These are phyloP conservation scores for Latrodectus hesperus DNA, from an alignment of 2,888 invertebrate genomes.

Conservation along the genomic window DNA sequence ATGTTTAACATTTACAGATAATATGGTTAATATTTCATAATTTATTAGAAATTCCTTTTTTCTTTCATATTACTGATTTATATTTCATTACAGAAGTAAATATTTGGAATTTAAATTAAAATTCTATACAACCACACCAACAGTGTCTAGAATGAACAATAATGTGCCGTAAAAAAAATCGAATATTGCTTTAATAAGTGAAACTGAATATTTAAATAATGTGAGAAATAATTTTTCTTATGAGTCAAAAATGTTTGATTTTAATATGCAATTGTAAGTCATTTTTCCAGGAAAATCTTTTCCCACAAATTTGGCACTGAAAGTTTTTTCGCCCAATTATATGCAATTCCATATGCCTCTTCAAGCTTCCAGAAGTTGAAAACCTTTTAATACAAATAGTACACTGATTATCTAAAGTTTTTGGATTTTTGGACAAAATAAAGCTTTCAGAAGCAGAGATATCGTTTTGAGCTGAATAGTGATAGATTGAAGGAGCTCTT, in stretches of 20 bases:
- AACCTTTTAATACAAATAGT: constrained; percentile 44
- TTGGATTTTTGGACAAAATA: no score
- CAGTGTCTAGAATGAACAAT: background rate
- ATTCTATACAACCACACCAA: background rate
- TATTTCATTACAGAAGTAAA: background rate
- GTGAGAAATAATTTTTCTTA: background rate
- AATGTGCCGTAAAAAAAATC: background rate
- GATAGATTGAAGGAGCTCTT: background rate
- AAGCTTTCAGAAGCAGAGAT: background rate
- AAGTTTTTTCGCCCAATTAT: constrained; percentile 47
- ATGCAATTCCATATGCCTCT: constrained; percentile 57
- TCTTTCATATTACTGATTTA: no score
- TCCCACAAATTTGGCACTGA: constrained; percentile 39
- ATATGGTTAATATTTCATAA: no score
- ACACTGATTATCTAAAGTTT: constrained; percentile 10
- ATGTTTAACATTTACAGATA: no score
- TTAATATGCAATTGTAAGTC: constrained; percentile 36
- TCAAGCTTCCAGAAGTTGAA: constrained; percentile 45
- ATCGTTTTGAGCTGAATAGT: background rate
- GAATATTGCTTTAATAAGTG: background rate
- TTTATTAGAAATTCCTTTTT: no score
- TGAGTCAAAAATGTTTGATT: constrained; percentile 18
- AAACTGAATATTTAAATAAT: background rate
- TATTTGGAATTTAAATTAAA: background rate
- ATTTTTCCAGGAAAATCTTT: constrained; percentile 61